A percentile compares a stretch with the other conserved stretches of the same genome.
These are phyloP conservation scores for Oxycera nigricornis DNA, from an alignment of 2,888 invertebrate species.

Conservation along the genomic window DNA sequence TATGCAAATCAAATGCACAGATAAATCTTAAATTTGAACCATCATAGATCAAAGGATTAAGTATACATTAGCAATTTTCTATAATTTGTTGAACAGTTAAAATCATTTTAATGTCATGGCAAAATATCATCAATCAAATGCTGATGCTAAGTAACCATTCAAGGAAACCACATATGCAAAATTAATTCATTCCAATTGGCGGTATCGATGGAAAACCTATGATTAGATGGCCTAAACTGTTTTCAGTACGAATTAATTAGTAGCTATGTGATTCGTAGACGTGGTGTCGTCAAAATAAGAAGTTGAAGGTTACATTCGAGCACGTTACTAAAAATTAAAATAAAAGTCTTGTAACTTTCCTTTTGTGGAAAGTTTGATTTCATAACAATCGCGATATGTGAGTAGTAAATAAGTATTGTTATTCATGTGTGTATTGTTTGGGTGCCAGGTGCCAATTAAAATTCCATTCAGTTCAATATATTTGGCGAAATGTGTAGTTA, in stretches of 20 bases:
- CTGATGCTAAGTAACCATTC: neutral
- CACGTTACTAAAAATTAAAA: neutral
- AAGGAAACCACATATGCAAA: neutral
- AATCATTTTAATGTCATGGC: constrained; percentile 30
- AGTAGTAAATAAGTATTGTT: neutral
- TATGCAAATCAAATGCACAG: constrained; percentile 7
- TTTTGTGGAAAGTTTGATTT: neutral
- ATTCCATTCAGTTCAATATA: neutral
- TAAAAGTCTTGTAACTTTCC: neutral
- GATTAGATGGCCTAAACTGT: neutral
- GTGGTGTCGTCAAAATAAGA: neutral
- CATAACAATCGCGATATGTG: neutral
- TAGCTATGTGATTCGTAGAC: neutral
- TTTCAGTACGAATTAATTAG: neutral
- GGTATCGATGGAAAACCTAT: neutral
- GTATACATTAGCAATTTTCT: constrained; percentile 1
- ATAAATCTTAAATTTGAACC: constrained; percentile 15
- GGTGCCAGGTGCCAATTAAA: too few species aligned
- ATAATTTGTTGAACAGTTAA: constrained; percentile 7
- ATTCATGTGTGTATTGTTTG: too few species aligned
- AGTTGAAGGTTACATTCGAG: neutral
- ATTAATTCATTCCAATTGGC: neutral
- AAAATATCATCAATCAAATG: constrained; percentile 27
- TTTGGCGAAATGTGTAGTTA: too few species aligned
- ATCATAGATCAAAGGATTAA: constrained; percentile 14